Evolutionary conservation across 2,797 vertebrate genomes (phyloP).

Genomic region (Miopithecus talapoin): DNA sequence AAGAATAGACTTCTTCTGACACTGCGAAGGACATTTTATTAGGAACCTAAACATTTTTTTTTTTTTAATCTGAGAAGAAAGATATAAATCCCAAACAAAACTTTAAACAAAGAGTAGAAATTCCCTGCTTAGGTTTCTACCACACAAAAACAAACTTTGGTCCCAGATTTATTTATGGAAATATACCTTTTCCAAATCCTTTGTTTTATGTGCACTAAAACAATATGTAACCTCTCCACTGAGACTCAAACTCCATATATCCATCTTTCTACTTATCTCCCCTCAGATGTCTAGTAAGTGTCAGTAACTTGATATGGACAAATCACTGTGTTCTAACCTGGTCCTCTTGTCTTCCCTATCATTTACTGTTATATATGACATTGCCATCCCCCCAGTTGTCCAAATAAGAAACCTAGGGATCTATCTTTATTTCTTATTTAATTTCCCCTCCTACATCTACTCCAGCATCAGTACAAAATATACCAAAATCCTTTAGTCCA

Average conservation of each 20-base stretch:
- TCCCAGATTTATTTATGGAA: neutral
- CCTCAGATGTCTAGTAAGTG: neutral
- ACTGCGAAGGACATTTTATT: neutral
- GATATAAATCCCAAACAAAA: neutral
- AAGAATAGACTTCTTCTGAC: neutral
- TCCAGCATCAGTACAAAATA: neutral
- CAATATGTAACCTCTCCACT: rapidly evolving
- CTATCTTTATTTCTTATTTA: neutral
- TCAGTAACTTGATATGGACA: neutral
- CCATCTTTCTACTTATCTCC: neutral
- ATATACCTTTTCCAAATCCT: neutral
- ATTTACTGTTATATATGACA: neutral
- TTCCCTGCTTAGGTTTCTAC: neutral
- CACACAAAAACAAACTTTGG: neutral
- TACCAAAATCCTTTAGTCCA: neutral
- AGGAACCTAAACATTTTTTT: neutral
- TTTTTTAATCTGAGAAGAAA: neutral
- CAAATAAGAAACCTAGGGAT: neutral
- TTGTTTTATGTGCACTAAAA: neutral
- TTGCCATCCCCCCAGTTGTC: neutral
- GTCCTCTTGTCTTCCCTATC: neutral
- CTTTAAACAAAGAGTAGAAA: neutral
- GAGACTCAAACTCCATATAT: neutral
- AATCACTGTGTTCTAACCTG: neutral
- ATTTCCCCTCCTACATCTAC: neutral